Base-by-base conservation (phyloP, 2,797 vertebrate species). In the Danio albolineatus region DNA sequence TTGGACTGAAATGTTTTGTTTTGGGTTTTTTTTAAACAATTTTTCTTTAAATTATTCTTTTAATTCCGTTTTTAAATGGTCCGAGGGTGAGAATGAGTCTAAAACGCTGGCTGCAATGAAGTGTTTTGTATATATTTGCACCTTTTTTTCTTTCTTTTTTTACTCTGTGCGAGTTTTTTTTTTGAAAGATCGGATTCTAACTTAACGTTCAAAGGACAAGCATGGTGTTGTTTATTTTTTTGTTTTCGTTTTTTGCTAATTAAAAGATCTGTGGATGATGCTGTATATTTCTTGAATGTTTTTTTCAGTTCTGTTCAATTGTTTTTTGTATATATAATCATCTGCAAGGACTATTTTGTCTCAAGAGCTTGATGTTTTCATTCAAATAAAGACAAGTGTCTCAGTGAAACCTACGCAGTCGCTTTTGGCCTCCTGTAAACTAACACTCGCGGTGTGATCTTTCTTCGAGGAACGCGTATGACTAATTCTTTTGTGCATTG, bases 101-200 rank as follows among this genome's bases (percentile, higher is more conserved):
- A 78, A 82, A 86, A 83, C 79, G 84, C 85, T 89, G 85, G 85
- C 86, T 88, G 86, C 84, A 84, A 86, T 89, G 87, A 88, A 88
- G 87, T 89, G 89, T 89, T 90, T 88, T 90, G 89, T 90, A 90
- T 89, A 90, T 90, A 90, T 88, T 89, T 88, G 89, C 88, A 90
- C 86, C 84, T 88, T 88, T 87, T 88, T 86, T 89, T 89, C 84
- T 88, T 88, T 87, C 88, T 86, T 89, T 89, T 89, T 87, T 88
- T 86, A 88, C 76, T 85, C 83, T 71, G 84, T 85, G 84, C 84
- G 62, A 85, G 76, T 71, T 83, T 85, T 28, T 28, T 28, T n/a
- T 89, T 85, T 74, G 83, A 84, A 85, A 87, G 86, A 83, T 86
- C 73, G 82, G 87, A 88, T 82, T 88, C 83, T 86, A 87, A 83